Evolutionary conservation across 1,140 invertebrate genomes (phyloP), one percentile per base, ranked within the genome.

Genomic region (Drosophila kepulauana): DNA sequence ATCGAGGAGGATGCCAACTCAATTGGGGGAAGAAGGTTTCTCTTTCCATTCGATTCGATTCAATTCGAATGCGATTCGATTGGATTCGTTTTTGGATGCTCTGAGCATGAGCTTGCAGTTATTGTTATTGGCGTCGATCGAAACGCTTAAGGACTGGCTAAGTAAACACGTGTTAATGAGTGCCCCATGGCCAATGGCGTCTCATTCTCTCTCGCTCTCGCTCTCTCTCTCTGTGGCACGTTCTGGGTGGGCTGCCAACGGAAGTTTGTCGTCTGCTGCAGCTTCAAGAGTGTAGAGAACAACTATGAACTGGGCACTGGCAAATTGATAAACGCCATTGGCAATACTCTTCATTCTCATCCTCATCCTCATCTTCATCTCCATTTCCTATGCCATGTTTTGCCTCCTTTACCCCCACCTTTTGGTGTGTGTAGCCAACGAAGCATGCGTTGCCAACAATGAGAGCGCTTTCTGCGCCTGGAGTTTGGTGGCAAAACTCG

Each of bases 101-200:
- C 20, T 13, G 43, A 62, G 75, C 78, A 88, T 88, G 84, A 88
- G 79, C 85, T 79, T 67, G 84, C 84, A 88, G 85, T 88, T 88
- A 77, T 84, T 88, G 85, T 88, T 88, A 89, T 88, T 88, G 85
- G 85, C 85, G 85, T 89, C 85, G 86, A 82, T 82, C 77, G 67
- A 75, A 75, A 81, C 58, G 66, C 28, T 58, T 38, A 43, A 85
- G 85, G 75, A 85, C 57, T 77, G 85, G 85, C 84, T 88, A 84
- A 72, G 78, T 88, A 88, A 88, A 88, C 85, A 88, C 80, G 84
- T 88, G 84, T 88, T 88, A 88, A 88, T 88, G 84, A 88, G 84
- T 88, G 84, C 85, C 41, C 85, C 41, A 43, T 7, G 3, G 41
- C 41, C 77, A 78, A 71, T 56, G 69, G 69, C 73, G 51, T 65